Base-by-base conservation (phyloP, 2,797 vertebrate genomes). In the Threskiornis aethiopicus region DNA sequence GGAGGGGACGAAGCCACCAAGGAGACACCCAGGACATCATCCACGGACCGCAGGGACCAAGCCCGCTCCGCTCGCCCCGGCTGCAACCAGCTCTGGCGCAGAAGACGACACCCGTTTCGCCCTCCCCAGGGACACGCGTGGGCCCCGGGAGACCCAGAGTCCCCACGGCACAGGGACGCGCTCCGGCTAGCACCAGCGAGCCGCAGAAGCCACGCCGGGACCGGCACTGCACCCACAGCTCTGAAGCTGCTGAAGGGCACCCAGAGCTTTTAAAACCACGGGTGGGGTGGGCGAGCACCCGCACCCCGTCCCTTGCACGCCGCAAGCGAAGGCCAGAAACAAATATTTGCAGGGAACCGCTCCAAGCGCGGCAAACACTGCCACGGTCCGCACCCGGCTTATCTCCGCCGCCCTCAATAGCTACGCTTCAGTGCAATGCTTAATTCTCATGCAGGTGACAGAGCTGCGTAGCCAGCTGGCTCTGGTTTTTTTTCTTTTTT, bases 271-370 rank as follows among this genome's bases (percentile, higher is more conserved):
- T 10, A 26, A 64, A 89, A 3, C 5, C 35, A 18, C 0, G 2
- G 52, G 2, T 16, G 39, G 78, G 39, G 39, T 29, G 47, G 37
- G 47, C 3, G 1, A 62, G 39, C 47, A 62, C n/a, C 39, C 0
- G 0, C 52, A 33, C 0, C 37, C 33, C 1, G 2, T 12, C 31
- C 76, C 47, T 42, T 2, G 3, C 26, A 51, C 1, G 2, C 51
- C 5, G 11, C 26, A 24, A 13, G 10, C 1, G 0, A 59, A 18
- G 51, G 29, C 13, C 46, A 59, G 0, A 7, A 14, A 3, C 51
- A 65, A 54, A 26, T 20, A 39, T 31, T 16, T 37, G 29, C 22
- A 13, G 44, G 41, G 46, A 81, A 41, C 14, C 0, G 2, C 73
- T 57, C 41, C 37, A 20, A 59, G 61, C 1, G 7, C 6, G 2